Base-by-base conservation (phyloP, 2,113 vertebrate genomes). In the Eulemur rufifrons region DNA sequence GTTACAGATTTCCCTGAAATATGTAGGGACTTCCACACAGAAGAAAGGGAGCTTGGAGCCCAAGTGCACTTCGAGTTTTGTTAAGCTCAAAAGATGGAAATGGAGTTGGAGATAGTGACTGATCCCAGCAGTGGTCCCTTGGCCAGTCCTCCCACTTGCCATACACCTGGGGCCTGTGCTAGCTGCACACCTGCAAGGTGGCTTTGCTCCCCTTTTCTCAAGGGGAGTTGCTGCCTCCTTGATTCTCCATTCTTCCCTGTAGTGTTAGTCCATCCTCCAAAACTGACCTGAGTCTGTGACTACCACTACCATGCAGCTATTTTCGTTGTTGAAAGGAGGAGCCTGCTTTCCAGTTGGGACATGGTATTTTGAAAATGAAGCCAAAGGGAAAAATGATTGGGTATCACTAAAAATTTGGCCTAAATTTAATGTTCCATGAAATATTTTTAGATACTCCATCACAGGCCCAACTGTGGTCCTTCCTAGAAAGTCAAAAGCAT, bases 1-100 rank as follows among this genome's bases (percentile, higher is more conserved):
- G 96, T 97, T 97, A 89, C 97, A 98, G 97, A 98, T 97, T 98
- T 97, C 76, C 71, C 61, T 92, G 56, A 96, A 96, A 94, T 97
- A 69, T 93, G 76, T 71, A 80, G 76, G 89, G 86, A 89, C 95
- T 93, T 96, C 89, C 47, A 94, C 8, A 59, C 78, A 71, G 68
- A 93, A 74, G 42, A 34, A 69, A 95, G 63, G 59, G 77, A 8
- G 50, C 37, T 15, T 74, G 88, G 68, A 69, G 84, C 71, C 89
- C 74, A 76, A 86, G 69, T 23, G 63, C 59, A 47, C 32, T 39
- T 18, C 47, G 87, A 74, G 29, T 68, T 92, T 64, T 64, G 32
- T 64, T 52, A 63, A 66, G 52, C 68, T 89, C 45, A 27, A 81
- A 56, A 25, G 6, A 4, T n/a, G 56, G 96, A 47, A 32, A 66